Evolutionary conservation across 30 jellyfish, hydroid and myxozoan species (phyloP).

Genomic region (Cassiopea xamachana): DNA sequence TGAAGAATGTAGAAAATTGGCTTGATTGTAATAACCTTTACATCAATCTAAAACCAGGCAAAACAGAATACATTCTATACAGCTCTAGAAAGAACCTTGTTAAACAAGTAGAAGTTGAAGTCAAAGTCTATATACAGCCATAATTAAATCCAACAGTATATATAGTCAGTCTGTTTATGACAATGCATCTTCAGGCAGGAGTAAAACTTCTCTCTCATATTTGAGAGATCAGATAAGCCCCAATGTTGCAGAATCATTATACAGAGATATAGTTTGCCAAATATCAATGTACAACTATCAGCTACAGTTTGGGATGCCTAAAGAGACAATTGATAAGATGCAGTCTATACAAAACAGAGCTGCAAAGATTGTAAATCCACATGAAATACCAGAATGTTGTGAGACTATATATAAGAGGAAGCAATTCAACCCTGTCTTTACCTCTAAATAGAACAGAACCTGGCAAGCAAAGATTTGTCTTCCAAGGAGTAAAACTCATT

Average conservation of each 20-base stretch:
- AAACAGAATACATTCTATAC: conserved; percentile 5
- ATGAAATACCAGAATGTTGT: conserved; percentile 5
- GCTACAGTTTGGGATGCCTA: conserved; percentile 59
- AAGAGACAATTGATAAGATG: conserved; percentile 60
- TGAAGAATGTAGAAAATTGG: conserved; percentile 18
- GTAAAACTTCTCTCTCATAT: too few relatives aligned
- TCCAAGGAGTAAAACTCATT: neutral
- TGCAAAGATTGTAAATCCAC: conserved; percentile 45
- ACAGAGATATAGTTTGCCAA: conserved; percentile 45
- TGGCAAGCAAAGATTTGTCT: conserved; percentile 3
- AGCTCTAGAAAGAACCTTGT: conserved; percentile 3
- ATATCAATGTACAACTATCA: conserved; percentile 49
- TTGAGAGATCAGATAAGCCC: conserved; percentile 47
- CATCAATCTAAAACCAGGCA: conserved; percentile 15
- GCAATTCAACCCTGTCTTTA: neutral
- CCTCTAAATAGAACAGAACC: neutral
- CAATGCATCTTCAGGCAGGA: conserved; percentile 62
- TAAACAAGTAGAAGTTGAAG: conserved; percentile 47
- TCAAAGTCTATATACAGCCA: conserved; percentile 17
- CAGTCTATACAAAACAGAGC: conserved; percentile 62
- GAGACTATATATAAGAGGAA: neutral
- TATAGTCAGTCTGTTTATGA: conserved; percentile 42
- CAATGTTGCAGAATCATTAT: conserved; percentile 56
- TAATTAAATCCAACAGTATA: conserved; percentile 42
- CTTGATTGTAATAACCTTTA: conserved; percentile 15